These are phyloP conservation scores for Biston stratarius DNA, from an alignment of 2,888 invertebrate species.

Conservation along the genomic window DNA sequence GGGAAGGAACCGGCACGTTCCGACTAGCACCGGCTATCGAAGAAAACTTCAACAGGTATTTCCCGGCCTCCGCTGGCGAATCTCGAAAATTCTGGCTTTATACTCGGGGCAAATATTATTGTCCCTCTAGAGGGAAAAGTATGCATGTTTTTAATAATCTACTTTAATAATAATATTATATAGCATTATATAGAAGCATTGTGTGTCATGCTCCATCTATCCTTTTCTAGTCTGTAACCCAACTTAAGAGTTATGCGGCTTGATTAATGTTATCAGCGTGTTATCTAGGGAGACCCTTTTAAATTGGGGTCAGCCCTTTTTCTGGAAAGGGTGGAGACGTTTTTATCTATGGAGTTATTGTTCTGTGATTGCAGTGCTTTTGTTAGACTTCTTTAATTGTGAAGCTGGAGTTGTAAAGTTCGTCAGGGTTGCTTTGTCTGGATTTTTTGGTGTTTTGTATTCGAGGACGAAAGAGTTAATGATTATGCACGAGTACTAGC, in stretches of 20 bases:
- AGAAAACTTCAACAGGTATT: too few species aligned
- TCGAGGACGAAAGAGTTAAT: too few species aligned
- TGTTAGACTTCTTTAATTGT: conserved; percentile 31
- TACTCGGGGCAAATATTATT: too few species aligned
- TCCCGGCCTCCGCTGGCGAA: too few species aligned
- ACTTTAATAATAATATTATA: too few species aligned
- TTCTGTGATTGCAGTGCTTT: conserved; percentile 27
- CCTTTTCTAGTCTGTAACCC: conserved; percentile 7
- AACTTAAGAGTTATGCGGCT: conserved; percentile 65
- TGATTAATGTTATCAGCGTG: conserved; percentile 84
- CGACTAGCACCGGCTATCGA: too few species aligned
- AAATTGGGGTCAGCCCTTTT: conserved; percentile 72
- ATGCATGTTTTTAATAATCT: too few species aligned
- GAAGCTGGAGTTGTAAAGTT: conserved; percentile 11
- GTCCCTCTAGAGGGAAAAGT: too few species aligned
- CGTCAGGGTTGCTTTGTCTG: conserved; percentile 1
- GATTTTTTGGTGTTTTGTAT: neutral
- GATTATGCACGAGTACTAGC: too few species aligned
- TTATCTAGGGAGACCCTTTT: conserved; percentile 71
- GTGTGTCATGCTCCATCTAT: conserved; percentile 3
- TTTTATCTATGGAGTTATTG: conserved; percentile 60
- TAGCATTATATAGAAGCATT: too few species aligned
- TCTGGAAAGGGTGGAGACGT: conserved; percentile 51
- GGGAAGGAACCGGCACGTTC: too few species aligned
- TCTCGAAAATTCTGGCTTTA: too few species aligned